phyloP scores from a whole-genome alignment of 1,140 invertebrate species.

The Periplaneta americana region DNA sequence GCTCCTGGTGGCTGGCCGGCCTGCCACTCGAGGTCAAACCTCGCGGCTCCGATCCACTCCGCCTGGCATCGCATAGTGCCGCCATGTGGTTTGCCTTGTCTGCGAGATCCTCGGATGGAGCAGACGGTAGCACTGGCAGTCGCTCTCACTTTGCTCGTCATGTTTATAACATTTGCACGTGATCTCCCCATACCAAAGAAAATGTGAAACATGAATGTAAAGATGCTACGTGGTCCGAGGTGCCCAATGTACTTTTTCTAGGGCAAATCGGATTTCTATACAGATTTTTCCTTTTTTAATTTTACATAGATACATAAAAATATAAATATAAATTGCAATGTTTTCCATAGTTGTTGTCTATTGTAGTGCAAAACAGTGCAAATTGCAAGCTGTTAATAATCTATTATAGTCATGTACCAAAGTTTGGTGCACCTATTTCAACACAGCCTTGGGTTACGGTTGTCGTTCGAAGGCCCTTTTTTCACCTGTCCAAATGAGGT shows the following conservation, averaged over 20 bases:
- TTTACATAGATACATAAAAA: constrained; percentile 17
- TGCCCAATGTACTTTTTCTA: constrained; percentile 17
- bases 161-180: constrained; percentile 20
- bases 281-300: constrained; percentile 20
- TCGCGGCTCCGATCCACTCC: background rate
- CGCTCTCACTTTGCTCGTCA: constrained; percentile 11
- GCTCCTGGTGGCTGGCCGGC: background rate
- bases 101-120: background rate
- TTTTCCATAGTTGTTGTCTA: constrained; percentile 21
- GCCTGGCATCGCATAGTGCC: background rate
- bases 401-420: constrained; percentile 13
- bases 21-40: background rate
- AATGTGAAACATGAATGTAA: constrained; percentile 19
- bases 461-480: constrained; percentile 12
- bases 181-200: constrained; percentile 24
- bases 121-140: background rate
- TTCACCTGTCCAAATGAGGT: constrained; percentile 10
- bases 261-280: constrained; percentile 17
- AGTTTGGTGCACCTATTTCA: constrained; percentile 16
- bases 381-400: constrained; percentile 15
- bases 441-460: constrained; percentile 15
- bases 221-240: constrained; percentile 17
- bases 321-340: constrained; percentile 18
- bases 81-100: background rate
- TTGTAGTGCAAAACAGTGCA: constrained; percentile 16